These are phyloP conservation scores for Sebastes ruberrimus DNA, from an alignment of 2,797 vertebrate genomes.

Conservation along the genomic window DNA sequence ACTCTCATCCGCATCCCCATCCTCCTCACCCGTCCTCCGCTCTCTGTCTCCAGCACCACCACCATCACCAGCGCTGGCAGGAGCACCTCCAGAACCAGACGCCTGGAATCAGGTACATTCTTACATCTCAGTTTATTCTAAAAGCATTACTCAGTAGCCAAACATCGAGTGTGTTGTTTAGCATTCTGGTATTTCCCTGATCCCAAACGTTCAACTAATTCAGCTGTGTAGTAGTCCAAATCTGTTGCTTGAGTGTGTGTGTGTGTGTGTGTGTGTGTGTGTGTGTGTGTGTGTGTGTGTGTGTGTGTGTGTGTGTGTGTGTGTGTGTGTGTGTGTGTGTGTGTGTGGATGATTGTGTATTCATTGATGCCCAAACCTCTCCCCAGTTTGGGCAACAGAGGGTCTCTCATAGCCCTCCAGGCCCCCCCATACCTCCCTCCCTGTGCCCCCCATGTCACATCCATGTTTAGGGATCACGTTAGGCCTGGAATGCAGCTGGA, in stretches of 20 bases:
- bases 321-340: not conserved
- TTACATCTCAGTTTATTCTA: not conserved
- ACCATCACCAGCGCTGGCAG: conserved; percentile 88
- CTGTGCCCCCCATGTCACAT: conserved; percentile 9
- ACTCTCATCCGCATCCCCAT: conserved; percentile 59
- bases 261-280: not conserved
- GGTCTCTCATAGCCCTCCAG: conserved; percentile 7
- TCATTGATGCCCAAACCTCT: not conserved
- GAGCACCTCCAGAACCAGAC: conserved; percentile 91
- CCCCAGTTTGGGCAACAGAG: conserved; percentile 9
- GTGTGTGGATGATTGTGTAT: not conserved
- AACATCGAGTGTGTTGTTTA: not conserved
- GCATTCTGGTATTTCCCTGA: not conserved
- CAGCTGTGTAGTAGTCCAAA: not conserved
- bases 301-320: not conserved
- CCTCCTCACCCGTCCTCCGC: conserved; percentile 55
- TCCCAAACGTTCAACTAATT: not conserved
- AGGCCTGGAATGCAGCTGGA: conserved; percentile 9
- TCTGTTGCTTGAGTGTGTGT: not conserved
- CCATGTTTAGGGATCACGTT: conserved; percentile 16
- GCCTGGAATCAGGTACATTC: conserved; percentile 84
- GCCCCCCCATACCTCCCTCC: not conserved
- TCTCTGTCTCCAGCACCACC: conserved; percentile 85
- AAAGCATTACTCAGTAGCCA: not conserved
- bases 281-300: too few species aligned